phyloP scores from a whole-genome alignment of 1,140 invertebrate genomes.

The Neuroterus valhalla region DNA sequence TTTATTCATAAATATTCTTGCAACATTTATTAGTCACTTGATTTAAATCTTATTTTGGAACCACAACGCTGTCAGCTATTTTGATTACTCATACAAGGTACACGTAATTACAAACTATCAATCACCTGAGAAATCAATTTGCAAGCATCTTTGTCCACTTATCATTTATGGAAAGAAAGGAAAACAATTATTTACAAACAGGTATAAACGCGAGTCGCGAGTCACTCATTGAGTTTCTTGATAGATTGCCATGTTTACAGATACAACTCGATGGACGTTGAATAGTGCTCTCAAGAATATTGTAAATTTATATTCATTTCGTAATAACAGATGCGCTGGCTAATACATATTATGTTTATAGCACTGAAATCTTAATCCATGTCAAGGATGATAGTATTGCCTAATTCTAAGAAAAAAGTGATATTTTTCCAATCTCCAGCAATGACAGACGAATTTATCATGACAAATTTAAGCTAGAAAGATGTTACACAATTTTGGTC shows the following conservation, averaged over 20 bases:
- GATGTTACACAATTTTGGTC: too few relatives aligned
- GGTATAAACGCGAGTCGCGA: conserved; percentile 12
- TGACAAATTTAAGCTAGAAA: background rate
- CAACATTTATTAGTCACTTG: background rate
- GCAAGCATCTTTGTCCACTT: background rate
- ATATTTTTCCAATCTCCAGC: too few relatives aligned
- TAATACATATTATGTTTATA: background rate
- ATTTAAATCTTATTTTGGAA: background rate
- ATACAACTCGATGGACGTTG: conserved; percentile 2
- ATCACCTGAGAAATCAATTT: conserved; percentile 1
- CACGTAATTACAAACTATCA: background rate
- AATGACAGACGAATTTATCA: background rate
- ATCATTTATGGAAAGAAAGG: conserved; percentile 5
- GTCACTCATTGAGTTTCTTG: conserved; percentile 22
- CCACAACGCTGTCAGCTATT: background rate
- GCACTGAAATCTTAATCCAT: background rate
- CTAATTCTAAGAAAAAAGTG: background rate
- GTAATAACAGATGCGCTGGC: conserved; percentile 2
- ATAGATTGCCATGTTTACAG: conserved; percentile 22
- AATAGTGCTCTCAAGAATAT: conserved; percentile 13
- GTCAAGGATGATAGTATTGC: background rate
- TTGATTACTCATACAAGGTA: background rate
- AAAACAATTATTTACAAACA: background rate
- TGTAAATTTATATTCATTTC: background rate
- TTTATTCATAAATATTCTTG: background rate